Conservation (phyloP, 1,140 invertebrate genomes). For the Aphaenogaster floridana region DNA sequence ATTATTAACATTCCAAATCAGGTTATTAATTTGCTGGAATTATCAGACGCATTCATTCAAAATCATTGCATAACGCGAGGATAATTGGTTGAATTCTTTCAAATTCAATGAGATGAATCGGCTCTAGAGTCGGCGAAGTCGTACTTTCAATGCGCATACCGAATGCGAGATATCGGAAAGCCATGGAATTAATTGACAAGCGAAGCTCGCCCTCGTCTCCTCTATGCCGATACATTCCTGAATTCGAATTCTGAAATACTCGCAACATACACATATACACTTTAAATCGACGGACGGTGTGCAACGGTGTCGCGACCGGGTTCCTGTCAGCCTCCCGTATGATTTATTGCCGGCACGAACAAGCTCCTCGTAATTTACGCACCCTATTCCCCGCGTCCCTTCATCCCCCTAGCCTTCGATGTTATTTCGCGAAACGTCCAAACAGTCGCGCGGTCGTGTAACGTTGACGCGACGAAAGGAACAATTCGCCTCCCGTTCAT, state of each 20-base stretch:
- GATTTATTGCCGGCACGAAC: slow-evolving; percentile 72
- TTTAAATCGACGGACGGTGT: slow-evolving; percentile 71
- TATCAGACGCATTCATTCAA: background rate
- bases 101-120: background rate
- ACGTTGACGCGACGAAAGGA: slow-evolving; percentile 64
- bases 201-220: background rate
- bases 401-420: slow-evolving; percentile 39
- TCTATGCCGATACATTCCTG: slow-evolving; percentile 8
- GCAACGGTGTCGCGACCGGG: slow-evolving; percentile 69
- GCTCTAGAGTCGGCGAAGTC: slow-evolving; percentile 4
- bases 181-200: slow-evolving; percentile 56
- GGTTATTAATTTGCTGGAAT: background rate
- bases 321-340: slow-evolving; percentile 66
- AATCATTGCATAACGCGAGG: background rate
- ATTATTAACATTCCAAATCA: background rate
- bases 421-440: slow-evolving; percentile 72
- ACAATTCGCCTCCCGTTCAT: slow-evolving; percentile 57
- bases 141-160: slow-evolving; percentile 7
- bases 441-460: slow-evolving; percentile 56
- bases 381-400: slow-evolving; percentile 46
- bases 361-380: slow-evolving; percentile 74
- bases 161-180: slow-evolving; percentile 36
- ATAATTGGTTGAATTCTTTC: slow-evolving; percentile 11
- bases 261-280: slow-evolving; percentile 64
- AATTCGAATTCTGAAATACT: slow-evolving; percentile 62